Evolutionary conservation across 1,140 invertebrate species (phyloP).

Genomic region (Drosophila virilis): DNA sequence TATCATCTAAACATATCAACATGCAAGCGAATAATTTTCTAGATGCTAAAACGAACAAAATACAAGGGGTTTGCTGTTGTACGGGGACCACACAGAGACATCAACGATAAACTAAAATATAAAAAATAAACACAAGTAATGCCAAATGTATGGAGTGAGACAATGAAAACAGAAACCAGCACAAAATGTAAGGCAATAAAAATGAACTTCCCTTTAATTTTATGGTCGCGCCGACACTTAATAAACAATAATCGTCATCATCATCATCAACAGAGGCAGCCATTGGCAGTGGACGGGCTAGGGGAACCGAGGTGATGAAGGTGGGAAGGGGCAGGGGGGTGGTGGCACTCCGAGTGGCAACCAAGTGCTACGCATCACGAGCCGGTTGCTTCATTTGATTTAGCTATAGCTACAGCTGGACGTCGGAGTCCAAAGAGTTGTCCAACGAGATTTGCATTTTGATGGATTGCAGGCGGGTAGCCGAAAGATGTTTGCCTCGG

Average conservation of each 20-base stretch:
- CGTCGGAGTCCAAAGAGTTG: conserved; percentile 38
- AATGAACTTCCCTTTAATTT: conserved; percentile 74
- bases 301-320: no score
- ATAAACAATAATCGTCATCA: conserved; percentile 72
- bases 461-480: conserved; percentile 75
- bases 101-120: conserved; percentile 38
- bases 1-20: conserved; percentile 6
- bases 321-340: background rate
- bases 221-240: conserved; percentile 72
- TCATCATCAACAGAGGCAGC: conserved; percentile 26
- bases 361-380: conserved; percentile 45
- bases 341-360: conserved; percentile 19
- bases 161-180: conserved; percentile 31
- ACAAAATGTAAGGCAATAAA: conserved; percentile 74
- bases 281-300: conserved; percentile 7
- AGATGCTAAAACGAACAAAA: conserved; percentile 12
- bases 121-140: conserved; percentile 25
- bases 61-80: conserved; percentile 12
- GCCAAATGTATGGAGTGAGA: conserved; percentile 22
- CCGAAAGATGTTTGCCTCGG: conserved; percentile 38
- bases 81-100: conserved; percentile 41
- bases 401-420: background rate
- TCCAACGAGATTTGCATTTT: conserved; percentile 80
- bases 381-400: conserved; percentile 22
- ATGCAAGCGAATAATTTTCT: conserved; percentile 5